A percentile compares a stretch with the other conserved stretches of the same genome.
These are phyloP conservation scores for Cyrtonyx montezumae DNA, from an alignment of 2,113 vertebrate genomes.

Conservation along the genomic window DNA sequence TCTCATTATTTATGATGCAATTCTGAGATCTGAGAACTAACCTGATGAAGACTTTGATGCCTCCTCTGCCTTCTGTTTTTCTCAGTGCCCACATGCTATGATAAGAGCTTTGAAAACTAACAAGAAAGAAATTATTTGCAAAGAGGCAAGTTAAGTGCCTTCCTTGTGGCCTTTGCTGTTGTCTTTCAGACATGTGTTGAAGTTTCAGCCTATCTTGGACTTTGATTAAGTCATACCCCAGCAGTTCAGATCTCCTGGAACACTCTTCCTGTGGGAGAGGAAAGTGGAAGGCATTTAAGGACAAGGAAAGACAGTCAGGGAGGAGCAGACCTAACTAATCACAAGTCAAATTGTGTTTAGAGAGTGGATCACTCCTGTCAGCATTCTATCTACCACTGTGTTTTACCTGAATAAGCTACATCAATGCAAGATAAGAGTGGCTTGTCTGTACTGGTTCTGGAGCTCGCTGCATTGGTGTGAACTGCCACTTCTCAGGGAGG, in stretches of 20 bases:
- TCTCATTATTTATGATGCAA: slow-evolving; percentile 32
- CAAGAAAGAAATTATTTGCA: not conserved
- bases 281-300: not conserved
- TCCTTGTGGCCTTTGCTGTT: not conserved
- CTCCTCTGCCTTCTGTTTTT: not conserved
- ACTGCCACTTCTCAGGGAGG: not conserved
- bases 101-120: not conserved
- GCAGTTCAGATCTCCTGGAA: not conserved
- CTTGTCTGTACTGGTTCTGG: not conserved
- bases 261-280: not conserved
- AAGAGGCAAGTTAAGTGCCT: not conserved
- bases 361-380: not conserved
- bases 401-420: not conserved
- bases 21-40: not conserved
- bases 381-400: not conserved
- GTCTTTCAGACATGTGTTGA: not conserved
- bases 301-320: not conserved
- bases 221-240: not conserved
- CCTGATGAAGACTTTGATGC: not conserved
- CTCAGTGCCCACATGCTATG: not conserved
- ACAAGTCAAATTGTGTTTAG: not conserved
- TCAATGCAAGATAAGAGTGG: fast-evolving
- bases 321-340: not conserved
- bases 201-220: not conserved
- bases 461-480: not conserved